phyloP scores from a whole-genome alignment of 2,113 vertebrate species.

The Actenoides hombroni region DNA sequence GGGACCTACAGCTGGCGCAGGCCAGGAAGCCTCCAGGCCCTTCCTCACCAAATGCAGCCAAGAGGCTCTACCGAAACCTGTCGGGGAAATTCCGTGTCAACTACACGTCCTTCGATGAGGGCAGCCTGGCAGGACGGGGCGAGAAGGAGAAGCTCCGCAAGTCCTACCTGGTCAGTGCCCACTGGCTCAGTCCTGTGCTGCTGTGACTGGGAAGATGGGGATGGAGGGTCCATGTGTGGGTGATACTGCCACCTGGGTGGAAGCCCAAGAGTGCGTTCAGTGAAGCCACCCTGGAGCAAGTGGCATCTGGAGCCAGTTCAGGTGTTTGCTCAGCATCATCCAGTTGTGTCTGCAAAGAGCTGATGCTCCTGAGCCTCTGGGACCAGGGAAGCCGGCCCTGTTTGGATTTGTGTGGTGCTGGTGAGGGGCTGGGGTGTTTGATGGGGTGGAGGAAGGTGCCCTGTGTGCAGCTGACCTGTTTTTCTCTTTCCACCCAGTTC shows the following conservation, averaged over 20 bases:
- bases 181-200: rapidly evolving
- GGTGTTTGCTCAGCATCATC: neutral
- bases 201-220: rapidly evolving
- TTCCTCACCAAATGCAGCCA: slow-evolving; percentile 87
- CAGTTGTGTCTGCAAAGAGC: neutral
- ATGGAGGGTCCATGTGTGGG: rapidly evolving
- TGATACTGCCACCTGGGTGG: neutral
- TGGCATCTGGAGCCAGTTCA: neutral
- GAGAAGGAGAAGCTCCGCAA: slow-evolving; percentile 88
- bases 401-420: neutral
- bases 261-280: neutral
- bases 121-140: slow-evolving; percentile 73
- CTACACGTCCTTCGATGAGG: slow-evolving; percentile 82
- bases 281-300: neutral
- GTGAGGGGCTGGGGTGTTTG: neutral
- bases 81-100: slow-evolving; percentile 90
- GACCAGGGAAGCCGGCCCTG: neutral
- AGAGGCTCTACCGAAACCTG: slow-evolving; percentile 91
- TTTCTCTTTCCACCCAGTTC: slow-evolving; percentile 70
- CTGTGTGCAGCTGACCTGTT: rapidly evolving
- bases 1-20: slow-evolving; percentile 78
- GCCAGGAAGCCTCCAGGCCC: slow-evolving; percentile 81
- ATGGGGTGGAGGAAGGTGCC: neutral
- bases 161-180: slow-evolving; percentile 80
- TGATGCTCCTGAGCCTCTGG: neutral